These are phyloP conservation scores for Procavia capensis DNA, from an alignment of 2,113 vertebrate species.

Conservation along the genomic window DNA sequence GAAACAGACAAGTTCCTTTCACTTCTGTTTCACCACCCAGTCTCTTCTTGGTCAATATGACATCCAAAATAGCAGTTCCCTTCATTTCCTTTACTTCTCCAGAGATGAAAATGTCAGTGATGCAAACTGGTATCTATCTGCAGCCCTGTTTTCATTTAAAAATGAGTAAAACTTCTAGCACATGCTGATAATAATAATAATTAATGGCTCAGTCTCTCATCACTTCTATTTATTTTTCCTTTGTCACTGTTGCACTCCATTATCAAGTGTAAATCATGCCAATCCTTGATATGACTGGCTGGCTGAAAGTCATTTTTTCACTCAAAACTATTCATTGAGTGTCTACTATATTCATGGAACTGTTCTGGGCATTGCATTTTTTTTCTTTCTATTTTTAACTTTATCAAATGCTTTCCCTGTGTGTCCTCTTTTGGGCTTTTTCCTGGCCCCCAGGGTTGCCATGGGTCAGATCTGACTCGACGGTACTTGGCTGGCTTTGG, in stretches of 20 bases:
- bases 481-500: too few species aligned
- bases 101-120: conserved; percentile 55
- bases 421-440: background rate
- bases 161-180: conserved; percentile 2
- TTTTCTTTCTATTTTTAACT: background rate
- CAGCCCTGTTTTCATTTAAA: conserved; percentile 54
- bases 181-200: background rate
- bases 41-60: conserved; percentile 63
- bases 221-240: background rate
- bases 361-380: background rate
- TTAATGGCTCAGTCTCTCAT: background rate
- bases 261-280: conserved; percentile 13
- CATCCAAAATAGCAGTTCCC: background rate
- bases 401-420: background rate
- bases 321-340: background rate
- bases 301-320: background rate
- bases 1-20: conserved; percentile 26
- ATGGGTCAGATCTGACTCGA: too few species aligned
- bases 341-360: background rate
- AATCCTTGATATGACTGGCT: background rate
- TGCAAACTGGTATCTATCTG: background rate
- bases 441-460: too few species aligned
- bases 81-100: conserved; percentile 41
- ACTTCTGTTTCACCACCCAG: conserved; percentile 26
- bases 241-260: background rate